Evolutionary conservation across 2,888 invertebrate species (phyloP).

Genomic region (Glyphotaelius pellucidus): DNA sequence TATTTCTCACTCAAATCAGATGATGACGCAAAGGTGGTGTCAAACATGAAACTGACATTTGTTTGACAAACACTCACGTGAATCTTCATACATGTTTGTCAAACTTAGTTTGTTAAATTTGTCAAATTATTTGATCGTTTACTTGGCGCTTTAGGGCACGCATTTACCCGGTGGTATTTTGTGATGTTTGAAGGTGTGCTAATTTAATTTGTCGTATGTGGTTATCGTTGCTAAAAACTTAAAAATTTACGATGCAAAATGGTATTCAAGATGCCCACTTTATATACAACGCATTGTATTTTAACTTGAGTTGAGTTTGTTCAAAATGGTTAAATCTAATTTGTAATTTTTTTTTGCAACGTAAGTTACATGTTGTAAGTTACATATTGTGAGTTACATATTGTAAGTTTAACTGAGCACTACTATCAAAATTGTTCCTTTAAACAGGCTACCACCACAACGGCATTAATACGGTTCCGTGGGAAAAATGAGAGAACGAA

Average conservation of each 20-base stretch:
- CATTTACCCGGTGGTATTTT: neutral
- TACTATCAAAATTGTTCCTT: neutral
- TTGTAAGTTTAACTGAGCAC: neutral
- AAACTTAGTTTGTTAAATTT: too few species aligned
- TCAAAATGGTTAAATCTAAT: too few species aligned
- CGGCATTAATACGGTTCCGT: neutral
- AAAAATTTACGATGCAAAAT: neutral
- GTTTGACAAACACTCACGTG: too few species aligned
- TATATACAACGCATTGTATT: neutral
- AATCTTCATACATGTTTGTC: too few species aligned
- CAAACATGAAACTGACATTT: too few species aligned
- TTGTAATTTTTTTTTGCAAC: too few species aligned
- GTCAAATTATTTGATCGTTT: too few species aligned
- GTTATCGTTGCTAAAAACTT: neutral
- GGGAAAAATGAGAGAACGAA: neutral
- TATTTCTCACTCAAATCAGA: too few species aligned
- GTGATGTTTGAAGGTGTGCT: neutral
- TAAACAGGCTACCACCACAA: neutral
- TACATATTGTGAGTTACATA: too few species aligned
- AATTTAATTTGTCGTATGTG: neutral
- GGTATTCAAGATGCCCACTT: neutral
- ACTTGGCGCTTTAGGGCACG: neutral
- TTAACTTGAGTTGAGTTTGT: neutral
- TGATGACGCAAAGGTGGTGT: too few species aligned
- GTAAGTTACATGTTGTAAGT: too few species aligned